phyloP scores from a whole-genome alignment of 2,797 vertebrate species.

The Enteromius argenteus region DNA sequence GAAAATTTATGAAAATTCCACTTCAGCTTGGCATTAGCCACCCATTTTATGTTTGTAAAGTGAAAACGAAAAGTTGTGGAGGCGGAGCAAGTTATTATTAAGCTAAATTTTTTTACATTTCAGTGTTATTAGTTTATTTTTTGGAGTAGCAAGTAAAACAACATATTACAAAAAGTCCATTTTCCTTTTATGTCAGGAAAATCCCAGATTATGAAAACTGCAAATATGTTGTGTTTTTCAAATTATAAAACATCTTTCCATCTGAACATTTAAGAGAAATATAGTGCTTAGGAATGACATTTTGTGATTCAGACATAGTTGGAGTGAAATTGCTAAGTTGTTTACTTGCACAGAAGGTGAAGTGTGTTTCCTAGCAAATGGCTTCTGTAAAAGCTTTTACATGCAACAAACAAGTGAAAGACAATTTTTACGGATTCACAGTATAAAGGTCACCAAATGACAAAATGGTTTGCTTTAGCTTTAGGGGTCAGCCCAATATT shows the following conservation, averaged over 20 bases:
- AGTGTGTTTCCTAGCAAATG: not conserved
- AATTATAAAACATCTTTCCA: not conserved
- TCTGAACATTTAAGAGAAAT: slow-evolving; percentile 4
- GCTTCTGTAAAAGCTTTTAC: slow-evolving; percentile 22
- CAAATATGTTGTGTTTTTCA: not conserved
- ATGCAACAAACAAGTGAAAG: not conserved
- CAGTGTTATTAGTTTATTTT: not conserved
- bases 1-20: not conserved
- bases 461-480: slow-evolving; percentile 12
- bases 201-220: not conserved
- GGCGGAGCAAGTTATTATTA: not conserved
- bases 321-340: slow-evolving; percentile 16
- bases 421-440: not conserved
- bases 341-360: slow-evolving; percentile 11
- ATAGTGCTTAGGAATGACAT: slow-evolving; percentile 1
- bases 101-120: not conserved
- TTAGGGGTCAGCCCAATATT: not conserved
- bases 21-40: not conserved
- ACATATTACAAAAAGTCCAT: not conserved
- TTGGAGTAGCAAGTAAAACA: not conserved
- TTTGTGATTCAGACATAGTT: slow-evolving; percentile 31
- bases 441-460: not conserved
- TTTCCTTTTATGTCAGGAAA: not conserved
- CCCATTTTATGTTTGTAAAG: not conserved
- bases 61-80: not conserved